phyloP scores from a whole-genome alignment of 2,888 invertebrate species.

The Pyrrhosoma nymphula region DNA sequence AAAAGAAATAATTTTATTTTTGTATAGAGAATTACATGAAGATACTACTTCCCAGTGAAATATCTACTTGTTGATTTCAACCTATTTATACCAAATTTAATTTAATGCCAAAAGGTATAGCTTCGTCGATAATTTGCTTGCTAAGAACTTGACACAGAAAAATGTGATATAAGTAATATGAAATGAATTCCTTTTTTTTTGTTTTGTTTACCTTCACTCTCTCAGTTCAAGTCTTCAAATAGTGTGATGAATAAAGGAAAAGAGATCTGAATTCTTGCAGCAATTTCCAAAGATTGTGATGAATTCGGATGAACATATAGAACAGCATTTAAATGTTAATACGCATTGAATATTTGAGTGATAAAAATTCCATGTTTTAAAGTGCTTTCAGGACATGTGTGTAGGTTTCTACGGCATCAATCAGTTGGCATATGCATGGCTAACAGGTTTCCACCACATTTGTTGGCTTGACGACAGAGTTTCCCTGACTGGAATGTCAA shows the following conservation, averaged over 20 bases:
- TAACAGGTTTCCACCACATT: too few species aligned
- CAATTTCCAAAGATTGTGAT: too few species aligned
- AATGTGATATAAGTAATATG: conserved; percentile 36
- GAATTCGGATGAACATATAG: too few species aligned
- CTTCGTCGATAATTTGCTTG: not conserved
- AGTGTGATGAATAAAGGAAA: not conserved
- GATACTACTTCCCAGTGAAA: not conserved
- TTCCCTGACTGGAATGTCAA: too few species aligned
- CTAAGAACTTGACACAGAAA: conserved; percentile 48
- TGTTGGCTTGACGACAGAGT: too few species aligned
- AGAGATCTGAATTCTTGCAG: too few species aligned
- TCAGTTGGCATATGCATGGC: too few species aligned
- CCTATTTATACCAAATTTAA: conserved; percentile 69
- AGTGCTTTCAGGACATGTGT: too few species aligned
- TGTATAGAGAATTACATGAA: conserved; percentile 10
- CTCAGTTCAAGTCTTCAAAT: not conserved
- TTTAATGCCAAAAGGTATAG: conserved; percentile 69
- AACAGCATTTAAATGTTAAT: too few species aligned
- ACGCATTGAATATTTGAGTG: not conserved
- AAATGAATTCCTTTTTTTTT: conserved; percentile 51
- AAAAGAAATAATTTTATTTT: conserved; percentile 34
- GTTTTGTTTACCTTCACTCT: not conserved
- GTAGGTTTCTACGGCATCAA: too few species aligned
- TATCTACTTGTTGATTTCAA: conserved; percentile 50
- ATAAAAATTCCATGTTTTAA: not conserved